Evolutionary conservation across 2,113 vertebrate species (phyloP), one percentile per base, ranked within the genome.

Genomic region (Tyrannus savana): DNA sequence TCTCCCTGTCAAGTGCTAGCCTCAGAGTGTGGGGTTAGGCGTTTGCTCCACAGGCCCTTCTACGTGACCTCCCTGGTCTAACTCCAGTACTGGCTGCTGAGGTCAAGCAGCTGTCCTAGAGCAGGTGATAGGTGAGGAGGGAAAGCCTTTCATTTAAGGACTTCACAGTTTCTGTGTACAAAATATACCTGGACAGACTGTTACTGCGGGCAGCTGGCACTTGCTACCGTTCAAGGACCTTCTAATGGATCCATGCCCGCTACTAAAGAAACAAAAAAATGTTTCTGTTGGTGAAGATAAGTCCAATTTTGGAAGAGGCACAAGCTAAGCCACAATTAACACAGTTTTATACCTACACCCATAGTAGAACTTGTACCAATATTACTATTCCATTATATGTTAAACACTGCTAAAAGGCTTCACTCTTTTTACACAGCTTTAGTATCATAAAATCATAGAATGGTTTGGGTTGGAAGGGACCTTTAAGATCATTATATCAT

Each of bases 161-260:
- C 24, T 55, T 59, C 14, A 35, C 24, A 44, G n/a, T 25, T 49
- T n/a, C 17, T 50, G 47, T 28, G 7, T 47, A 76, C 28, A 46
- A 74, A 83, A 74, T 62, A 74, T 1, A 3, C 7, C 24, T 0
- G 2, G 12, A 39, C 0, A 3, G 22, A 55, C 52, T 66, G 24
- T 53, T 59, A 77, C 9, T 87, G 72, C 12, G 22, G 63, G 63
- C 44, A 85, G 19, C 31, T 37, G 39, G 44, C 19, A n/a, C 37
- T 66, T 47, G 21, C 25, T 53, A 42, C 31, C 41, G 35, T 35
- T 12, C 55, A 49, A 41, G 64, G 50, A 67, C 28, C 25, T 71
- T 37, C 42, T 81, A n/a, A 28, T 42, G 15, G 55, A 53, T 55
- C 28, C n/a, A 66, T 58, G 25, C 2, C 11, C 12, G 4, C 39